Base-by-base conservation (phyloP, 2,797 vertebrate species). In the Coregonus ussuriensis region DNA sequence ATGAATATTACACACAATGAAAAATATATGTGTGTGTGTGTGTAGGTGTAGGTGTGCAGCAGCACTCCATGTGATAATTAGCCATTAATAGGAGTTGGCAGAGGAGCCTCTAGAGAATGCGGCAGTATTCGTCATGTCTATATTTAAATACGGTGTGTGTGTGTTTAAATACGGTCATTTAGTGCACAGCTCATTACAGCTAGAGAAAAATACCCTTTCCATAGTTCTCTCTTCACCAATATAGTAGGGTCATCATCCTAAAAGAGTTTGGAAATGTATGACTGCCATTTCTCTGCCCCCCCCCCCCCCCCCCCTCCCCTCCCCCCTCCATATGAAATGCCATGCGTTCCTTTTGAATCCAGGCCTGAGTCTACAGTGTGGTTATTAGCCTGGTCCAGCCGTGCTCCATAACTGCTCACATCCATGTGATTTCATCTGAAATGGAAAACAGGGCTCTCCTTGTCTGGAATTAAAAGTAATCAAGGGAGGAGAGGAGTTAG, bases 391-490 rank as follows among this genome's bases (percentile, higher is more conserved):
- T 63, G 59, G n/a, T 25, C 59, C 59, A 63, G 41, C 41, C 41
- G 41, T 47, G 41, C 41, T 47, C 59, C n/a, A 63, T 21, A 7
- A 21, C 67, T 54, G 51, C 16, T 80, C 76, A 47, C 65, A 80
- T 82, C 80, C 78, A 21, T 13, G 74, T 80, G 86, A 74, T 47
- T 47, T 47, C 41, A 47, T 47, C 87, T 90, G 84, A 88, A 88
- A 91, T 89, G 88, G 90, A 90, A 91, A 88, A 76, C 80, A 84
- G 82, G 89, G 86, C 84, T 47, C 9, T 47, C 84, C 90, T 85
- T 85, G 85, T 92, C 90, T 91, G 88, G 88, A 93, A 91, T 88
- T 88, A 88, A 88, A 91, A 94, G 92, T 93, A 89, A 94, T 93
- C 91, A 93, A 92, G 93, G 92, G 84, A 88, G 77, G 86, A 90